Percentiles rank a stretch among this genome's conserved stretches.
phyloP scores from a whole-genome alignment of 2,888 invertebrate species.

The Cremastobaeus sp. region DNA sequence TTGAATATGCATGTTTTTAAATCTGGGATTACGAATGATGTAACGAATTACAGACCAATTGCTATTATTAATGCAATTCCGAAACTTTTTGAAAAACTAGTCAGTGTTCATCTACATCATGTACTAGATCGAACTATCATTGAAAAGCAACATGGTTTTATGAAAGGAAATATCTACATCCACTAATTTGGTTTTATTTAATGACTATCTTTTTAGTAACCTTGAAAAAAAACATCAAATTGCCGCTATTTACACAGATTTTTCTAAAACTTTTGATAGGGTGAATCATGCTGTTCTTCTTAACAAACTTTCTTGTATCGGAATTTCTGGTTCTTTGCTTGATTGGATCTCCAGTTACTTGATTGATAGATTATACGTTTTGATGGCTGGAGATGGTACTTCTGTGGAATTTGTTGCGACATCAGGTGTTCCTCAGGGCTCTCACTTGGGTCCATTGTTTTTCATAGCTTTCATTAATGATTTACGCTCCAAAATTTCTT shows the following conservation, averaged over 20 bases:
- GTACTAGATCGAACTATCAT: background rate
- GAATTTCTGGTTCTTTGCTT: background rate
- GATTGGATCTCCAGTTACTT: constrained; percentile 18
- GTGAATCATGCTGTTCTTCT: constrained; percentile 13
- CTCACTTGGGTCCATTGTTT: constrained; percentile 18
- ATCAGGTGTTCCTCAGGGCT: constrained; percentile 29
- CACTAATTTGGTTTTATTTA: constrained; percentile 18
- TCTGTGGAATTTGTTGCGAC: background rate
- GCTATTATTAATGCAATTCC: constrained; percentile 36
- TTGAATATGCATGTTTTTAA: constrained; percentile 4
- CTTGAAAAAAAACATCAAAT: background rate
- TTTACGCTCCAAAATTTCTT: background rate
- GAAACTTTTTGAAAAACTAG: constrained; percentile 55
- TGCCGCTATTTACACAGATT: constrained; percentile 12
- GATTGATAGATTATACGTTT: constrained; percentile 1
- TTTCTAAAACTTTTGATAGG: constrained; percentile 20
- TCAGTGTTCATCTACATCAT: background rate
- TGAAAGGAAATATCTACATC: background rate
- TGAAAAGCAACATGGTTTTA: constrained; percentile 19
- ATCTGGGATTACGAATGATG: background rate
- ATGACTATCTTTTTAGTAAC: constrained; percentile 3
- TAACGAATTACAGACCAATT: constrained; percentile 25
- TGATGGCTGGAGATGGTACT: background rate
- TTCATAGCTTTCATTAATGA: constrained; percentile 35
- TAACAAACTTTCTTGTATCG: background rate